These are phyloP conservation scores for Cinclus mexicanus DNA, from an alignment of 2,113 vertebrate species.

Conservation along the genomic window DNA sequence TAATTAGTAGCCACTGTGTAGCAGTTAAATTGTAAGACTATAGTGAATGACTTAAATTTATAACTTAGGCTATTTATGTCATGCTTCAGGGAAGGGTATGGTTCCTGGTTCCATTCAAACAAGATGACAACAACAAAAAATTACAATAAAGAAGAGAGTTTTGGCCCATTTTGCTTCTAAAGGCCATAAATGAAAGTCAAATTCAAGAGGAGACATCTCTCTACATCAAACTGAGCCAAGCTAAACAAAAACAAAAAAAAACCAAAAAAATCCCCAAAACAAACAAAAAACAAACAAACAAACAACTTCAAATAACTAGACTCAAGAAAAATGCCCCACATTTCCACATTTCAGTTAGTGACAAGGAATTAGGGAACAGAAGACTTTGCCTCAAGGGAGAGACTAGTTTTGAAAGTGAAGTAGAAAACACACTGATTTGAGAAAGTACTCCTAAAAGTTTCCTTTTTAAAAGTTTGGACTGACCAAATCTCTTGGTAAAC, in stretches of 20 bases:
- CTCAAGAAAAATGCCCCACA: fast-evolving
- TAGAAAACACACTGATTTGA: neutral
- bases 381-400: neutral
- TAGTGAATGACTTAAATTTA: neutral
- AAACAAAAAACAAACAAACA: neutral
- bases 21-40: neutral
- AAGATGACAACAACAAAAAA: neutral
- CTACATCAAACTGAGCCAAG: fast-evolving
- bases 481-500: neutral
- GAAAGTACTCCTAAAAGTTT: neutral
- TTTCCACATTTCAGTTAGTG: neutral
- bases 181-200: neutral
- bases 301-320: neutral
- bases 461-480: neutral
- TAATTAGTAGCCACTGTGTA: neutral
- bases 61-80: neutral
- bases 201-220: neutral
- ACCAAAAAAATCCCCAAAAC: too few relatives aligned
- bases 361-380: neutral
- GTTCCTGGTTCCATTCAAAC: neutral
- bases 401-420: neutral
- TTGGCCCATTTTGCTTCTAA: neutral
- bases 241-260: neutral
- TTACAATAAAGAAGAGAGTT: neutral
- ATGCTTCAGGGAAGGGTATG: neutral